Conservation (phyloP, 2,113 vertebrate genomes). For the Podarcis cretensis region DNA sequence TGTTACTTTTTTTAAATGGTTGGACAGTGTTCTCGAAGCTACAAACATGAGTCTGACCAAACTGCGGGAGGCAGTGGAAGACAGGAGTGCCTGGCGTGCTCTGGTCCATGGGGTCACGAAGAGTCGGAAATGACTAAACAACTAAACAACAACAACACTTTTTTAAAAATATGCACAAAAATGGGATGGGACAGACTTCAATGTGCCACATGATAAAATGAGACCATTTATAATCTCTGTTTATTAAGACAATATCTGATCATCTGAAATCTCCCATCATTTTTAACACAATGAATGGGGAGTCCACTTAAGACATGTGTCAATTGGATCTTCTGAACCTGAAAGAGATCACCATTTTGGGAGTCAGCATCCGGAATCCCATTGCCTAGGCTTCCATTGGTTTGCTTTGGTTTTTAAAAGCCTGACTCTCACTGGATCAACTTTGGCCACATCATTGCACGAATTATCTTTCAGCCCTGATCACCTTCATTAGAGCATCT, state of each 20-base stretch:
- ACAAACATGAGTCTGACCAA: too few species aligned
- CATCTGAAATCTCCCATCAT: neutral
- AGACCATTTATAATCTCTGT: too few species aligned
- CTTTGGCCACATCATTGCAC: neutral
- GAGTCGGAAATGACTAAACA: too few species aligned
- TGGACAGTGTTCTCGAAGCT: too few species aligned
- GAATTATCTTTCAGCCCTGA: constrained; percentile 2
- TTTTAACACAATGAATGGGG: neutral
- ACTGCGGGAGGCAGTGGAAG: too few species aligned
- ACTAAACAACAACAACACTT: too few species aligned
- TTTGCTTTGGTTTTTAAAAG: neutral
- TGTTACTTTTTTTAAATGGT: too few species aligned
- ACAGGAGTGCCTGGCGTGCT: too few species aligned
- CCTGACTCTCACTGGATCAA: neutral
- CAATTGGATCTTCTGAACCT: neutral
- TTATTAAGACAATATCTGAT: neutral
- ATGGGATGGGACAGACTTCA: neutral
- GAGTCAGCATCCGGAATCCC: neutral
- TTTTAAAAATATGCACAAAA: neutral
- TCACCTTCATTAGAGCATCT: constrained; percentile 10
- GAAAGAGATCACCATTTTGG: neutral
- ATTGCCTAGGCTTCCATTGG: neutral
- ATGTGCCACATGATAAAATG: too few species aligned
- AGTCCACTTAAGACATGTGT: neutral
- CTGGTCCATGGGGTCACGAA: too few species aligned